Evolutionary conservation across 2,113 vertebrate species (phyloP).

Genomic region (Leptobrachium leishanense): DNA sequence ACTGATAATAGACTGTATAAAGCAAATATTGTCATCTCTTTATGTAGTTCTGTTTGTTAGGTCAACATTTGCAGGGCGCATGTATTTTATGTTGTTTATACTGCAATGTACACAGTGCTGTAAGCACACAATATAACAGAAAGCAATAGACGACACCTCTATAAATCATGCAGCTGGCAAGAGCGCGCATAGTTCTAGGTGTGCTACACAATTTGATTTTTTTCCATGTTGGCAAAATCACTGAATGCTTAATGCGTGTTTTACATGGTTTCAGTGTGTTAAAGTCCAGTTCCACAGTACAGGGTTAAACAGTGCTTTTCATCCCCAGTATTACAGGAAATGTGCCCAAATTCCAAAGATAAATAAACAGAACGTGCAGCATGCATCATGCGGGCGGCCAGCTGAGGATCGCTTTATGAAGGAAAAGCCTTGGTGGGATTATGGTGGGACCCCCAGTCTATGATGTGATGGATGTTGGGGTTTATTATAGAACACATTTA

Average conservation of each 20-base stretch:
- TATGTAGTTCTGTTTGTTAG: slow-evolving; percentile 39
- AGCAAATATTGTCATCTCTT: slow-evolving; percentile 35
- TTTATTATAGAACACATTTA: slow-evolving; percentile 31
- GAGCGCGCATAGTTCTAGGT: no score
- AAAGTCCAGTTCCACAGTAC: background rate
- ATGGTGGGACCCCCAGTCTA: slow-evolving; percentile 36
- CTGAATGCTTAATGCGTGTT: background rate
- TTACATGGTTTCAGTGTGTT: background rate
- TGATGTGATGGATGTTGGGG: slow-evolving; percentile 34
- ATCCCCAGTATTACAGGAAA: slow-evolving; percentile 25
- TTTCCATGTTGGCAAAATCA: background rate
- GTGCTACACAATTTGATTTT: no score
- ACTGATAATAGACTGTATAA: slow-evolving; percentile 2
- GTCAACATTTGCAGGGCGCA: slow-evolving; percentile 18
- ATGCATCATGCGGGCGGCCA: slow-evolving; percentile 1
- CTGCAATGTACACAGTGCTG: no score
- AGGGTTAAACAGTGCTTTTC: slow-evolving; percentile 11
- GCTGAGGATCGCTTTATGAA: slow-evolving; percentile 12
- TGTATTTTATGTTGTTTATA: slow-evolving; percentile 38
- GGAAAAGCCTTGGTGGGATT: slow-evolving; percentile 40
- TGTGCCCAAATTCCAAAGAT: slow-evolving; percentile 28
- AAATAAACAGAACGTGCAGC: slow-evolving; percentile 21
- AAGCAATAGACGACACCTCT: slow-evolving; percentile 2
- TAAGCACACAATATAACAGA: background rate
- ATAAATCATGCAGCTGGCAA: no score